phyloP scores from a whole-genome alignment of 2,888 invertebrate genomes.

The Torymus tubicola region DNA sequence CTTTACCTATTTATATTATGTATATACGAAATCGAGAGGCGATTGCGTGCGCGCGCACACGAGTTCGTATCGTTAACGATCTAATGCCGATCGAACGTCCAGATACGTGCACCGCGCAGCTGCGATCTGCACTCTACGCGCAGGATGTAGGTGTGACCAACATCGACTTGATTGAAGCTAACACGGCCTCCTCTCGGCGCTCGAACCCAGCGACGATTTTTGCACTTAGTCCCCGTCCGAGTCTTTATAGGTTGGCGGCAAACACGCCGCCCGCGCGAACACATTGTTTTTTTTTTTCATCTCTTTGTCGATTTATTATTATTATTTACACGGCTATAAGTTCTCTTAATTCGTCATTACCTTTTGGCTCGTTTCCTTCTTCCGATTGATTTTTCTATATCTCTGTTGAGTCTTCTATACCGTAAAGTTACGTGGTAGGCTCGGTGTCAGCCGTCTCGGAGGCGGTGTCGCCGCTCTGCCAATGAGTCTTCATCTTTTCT shows the following conservation, averaged over 20 bases:
- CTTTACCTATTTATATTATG: conserved; percentile 41
- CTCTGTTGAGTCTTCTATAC: background rate
- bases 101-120: background rate
- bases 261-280: conserved; percentile 10
- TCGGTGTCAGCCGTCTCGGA: conserved; percentile 14
- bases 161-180: background rate
- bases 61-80: background rate
- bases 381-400: background rate
- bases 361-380: background rate
- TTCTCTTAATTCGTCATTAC: conserved; percentile 9
- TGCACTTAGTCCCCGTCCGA: conserved; percentile 52
- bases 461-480: conserved; percentile 15
- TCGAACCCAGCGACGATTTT: conserved; percentile 32
- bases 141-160: background rate
- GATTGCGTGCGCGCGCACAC: background rate
- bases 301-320: conserved; percentile 12
- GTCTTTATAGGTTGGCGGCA: conserved; percentile 20
- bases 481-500: conserved; percentile 2
- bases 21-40: conserved; percentile 23
- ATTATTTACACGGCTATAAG: conserved; percentile 4
- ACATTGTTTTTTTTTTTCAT: background rate
- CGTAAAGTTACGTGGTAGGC: no score
- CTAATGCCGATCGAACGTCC: conserved; percentile 23
- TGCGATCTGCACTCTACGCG: no score
- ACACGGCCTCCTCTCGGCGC: conserved; percentile 1